These are phyloP conservation scores for Mirza zaza DNA, from an alignment of 2,113 vertebrate species.

Conservation along the genomic window DNA sequence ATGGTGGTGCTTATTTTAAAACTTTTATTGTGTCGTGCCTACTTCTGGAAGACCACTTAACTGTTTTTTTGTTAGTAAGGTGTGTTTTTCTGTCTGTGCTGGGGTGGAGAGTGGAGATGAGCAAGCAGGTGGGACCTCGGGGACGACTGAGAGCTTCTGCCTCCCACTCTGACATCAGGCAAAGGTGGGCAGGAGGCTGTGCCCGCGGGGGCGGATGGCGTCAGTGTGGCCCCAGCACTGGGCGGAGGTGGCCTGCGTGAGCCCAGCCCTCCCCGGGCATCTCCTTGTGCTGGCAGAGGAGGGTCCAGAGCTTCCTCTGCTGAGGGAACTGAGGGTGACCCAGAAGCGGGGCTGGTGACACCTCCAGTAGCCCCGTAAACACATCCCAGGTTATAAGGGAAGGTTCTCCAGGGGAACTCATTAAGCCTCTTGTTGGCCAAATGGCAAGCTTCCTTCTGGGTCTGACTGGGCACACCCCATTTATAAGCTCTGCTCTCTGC, in stretches of 20 bases:
- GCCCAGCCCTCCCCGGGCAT: rapidly evolving
- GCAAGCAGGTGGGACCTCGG: rapidly evolving
- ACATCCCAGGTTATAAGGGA: neutral
- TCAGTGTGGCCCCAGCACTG: rapidly evolving
- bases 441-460: rapidly evolving
- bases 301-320: neutral
- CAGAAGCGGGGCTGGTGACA: too few species aligned
- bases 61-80: rapidly evolving
- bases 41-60: neutral
- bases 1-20: rapidly evolving
- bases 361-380: rapidly evolving
- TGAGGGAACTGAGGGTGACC: neutral
- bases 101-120: neutral
- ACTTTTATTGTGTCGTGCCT: neutral
- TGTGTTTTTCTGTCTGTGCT: neutral
- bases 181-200: rapidly evolving
- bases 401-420: rapidly evolving
- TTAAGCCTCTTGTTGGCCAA: rapidly evolving
- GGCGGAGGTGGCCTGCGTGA: rapidly evolving
- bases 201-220: rapidly evolving
- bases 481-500: rapidly evolving
- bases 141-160: rapidly evolving
- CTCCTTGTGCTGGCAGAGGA: neutral
- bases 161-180: too few species aligned
- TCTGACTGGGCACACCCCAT: rapidly evolving